A percentile compares a stretch with the other conserved stretches of the same genome.
Conservation (phyloP, 2,113 vertebrate species). For the Noturus placidus region DNA sequence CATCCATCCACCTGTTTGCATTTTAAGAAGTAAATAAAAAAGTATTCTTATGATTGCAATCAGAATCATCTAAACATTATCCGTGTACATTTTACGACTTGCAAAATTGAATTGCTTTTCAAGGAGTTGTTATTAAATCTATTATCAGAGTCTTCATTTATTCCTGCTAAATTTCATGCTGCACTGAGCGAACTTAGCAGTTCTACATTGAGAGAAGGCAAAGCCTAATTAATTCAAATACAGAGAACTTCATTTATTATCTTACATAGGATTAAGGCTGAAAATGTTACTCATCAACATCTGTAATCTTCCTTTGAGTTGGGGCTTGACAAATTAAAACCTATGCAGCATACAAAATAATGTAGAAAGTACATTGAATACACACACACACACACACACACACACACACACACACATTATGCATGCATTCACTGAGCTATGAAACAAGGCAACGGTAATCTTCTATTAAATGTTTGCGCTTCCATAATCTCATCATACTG, state of each 20-base stretch:
- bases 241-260: slow-evolving; percentile 18
- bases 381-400: slow-evolving; percentile 46
- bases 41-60: not conserved
- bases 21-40: not conserved
- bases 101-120: not conserved
- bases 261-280: slow-evolving; percentile 28
- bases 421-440: slow-evolving; percentile 70
- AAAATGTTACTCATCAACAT: slow-evolving; percentile 35
- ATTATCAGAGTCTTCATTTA: not conserved
- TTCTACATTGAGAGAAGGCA: not conserved
- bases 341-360: slow-evolving; percentile 17
- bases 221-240: slow-evolving; percentile 19
- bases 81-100: not conserved
- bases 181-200: not conserved
- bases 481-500: slow-evolving; percentile 64
- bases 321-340: slow-evolving; percentile 31
- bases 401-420: slow-evolving; percentile 51
- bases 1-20: not conserved
- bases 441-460: slow-evolving; percentile 73
- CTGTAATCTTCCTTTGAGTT: slow-evolving; percentile 27
- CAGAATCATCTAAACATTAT: not conserved
- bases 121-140: not conserved
- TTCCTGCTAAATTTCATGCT: slow-evolving; percentile 4
- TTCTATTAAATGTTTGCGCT: slow-evolving; percentile 63
- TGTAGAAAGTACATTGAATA: slow-evolving; percentile 13